Evolutionary conservation across 2,113 vertebrate genomes (phyloP), one percentile per base, ranked within the genome.

Genomic region (Arenaria interpres): DNA sequence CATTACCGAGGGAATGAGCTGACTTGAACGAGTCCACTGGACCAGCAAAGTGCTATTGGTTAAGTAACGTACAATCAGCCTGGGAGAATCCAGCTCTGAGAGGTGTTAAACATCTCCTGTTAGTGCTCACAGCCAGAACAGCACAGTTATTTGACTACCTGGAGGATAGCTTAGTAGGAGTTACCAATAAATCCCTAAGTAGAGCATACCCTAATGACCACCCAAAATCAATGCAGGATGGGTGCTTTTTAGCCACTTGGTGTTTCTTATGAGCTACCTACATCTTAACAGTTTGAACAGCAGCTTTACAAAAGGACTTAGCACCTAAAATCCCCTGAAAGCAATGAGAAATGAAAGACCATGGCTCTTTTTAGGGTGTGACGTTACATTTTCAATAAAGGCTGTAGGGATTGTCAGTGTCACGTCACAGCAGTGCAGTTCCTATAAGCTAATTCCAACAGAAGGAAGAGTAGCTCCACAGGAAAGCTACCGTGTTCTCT

Each of bases 1-100:
- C 8, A 5, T n/a, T 18, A 43, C 32, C 0, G 0, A 39, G 71
- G 39, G 46, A 57, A 69, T 4, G 39, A 85, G 62, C 56, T 27
- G 66, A 7, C 66, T 50, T 22, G 35, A 23, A n/a, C 3, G 4
- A 69, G 41, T 50, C 48, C 22, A 0, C 23, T 18, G 82, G 43
- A 25, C 7, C 66, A 82, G 59, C 28, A 10, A 19, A 48, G 50
- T 10, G 39, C 39, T 60, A 9, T 51, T 48, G 8, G 3, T 48
- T 9, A 45, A 37, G 66, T 57, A 64, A 68, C 9, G 45, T 35
- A 30, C 18, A 9, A 23, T 35, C 67, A 72, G 71, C 21, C 71
- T 62, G 39, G 48, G 45, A 88, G 39, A 79, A 37, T 4, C 21
- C 37, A 66, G 62, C 67, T 43, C 25, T 28, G 21, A 0, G 5